Base-by-base conservation (phyloP, 1,140 invertebrate species). In the Hesperophylax magnus region DNA sequence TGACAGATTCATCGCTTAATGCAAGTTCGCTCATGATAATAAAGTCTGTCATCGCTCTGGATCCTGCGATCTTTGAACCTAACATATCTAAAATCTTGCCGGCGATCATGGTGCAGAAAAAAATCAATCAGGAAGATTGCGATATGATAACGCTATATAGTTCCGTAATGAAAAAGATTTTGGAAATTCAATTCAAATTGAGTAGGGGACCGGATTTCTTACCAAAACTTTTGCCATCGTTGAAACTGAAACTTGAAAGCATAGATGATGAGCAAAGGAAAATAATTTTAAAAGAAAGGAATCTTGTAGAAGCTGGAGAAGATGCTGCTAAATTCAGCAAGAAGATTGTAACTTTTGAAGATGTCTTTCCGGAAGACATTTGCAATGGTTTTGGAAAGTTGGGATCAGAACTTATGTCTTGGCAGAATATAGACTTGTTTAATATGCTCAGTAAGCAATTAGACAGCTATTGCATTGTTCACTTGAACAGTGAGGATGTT, bases 351-450 rank as follows among this genome's bases (percentile, higher is more conserved):
- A 24, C 56, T 0, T 71, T 11, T 5, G 76, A 83, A 22, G 82
- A 83, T 54, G 67, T 83, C 4, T 78, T 83, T 78, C 69, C 82
- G 17, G 14, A 67, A 60, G 31, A 74, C 5, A 78, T 83, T 53
- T 81, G 79, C 65, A 53, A 81, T 24, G 47, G 39, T 27, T 83
- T 83, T 69, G 82, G 79, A 31, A 78, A 83, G 60, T 39, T 83
- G 20, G 63, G 56, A 22, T 80, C 82, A 31, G 79, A 80, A 18
- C 52, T 83, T 17, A 78, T 80, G 65, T 78, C 79, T 39, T 78
- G 82, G 75, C 79, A 81, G 52, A 77, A 81, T 56, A 78, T 79
- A 14, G 76, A 83, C 6, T 34, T 83, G 20, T 81, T 83, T 15
- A 80, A 78, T 24, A 39, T 58, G 54, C 67, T 83, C 15, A 69